Evolutionary conservation across 2,113 vertebrate genomes (phyloP), one percentile per base, ranked within the genome.

Genomic region (Gallinago paraguaiae): DNA sequence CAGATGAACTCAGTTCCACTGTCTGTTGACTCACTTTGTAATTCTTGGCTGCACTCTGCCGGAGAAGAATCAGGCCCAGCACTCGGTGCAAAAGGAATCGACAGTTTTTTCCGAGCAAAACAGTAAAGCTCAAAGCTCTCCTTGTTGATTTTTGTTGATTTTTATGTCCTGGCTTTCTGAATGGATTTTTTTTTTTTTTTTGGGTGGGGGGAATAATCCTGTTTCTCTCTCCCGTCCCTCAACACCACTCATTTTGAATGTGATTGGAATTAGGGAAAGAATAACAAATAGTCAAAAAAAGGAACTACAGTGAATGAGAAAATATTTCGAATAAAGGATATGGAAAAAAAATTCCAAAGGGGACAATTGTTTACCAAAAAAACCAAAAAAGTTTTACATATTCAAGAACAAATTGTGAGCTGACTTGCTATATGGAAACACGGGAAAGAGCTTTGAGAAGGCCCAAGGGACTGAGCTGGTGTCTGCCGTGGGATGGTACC

Each of bases 11-110:
- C 68, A 33, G 88, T 85, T 95, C 91, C 92, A 92, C 92, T 91
- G 86, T 95, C 92, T 94, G 86, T 86, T 97, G 90, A 93, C 85
- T 95, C 8, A 6, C 90, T 92, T 95, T 86, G 91, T 92, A 86
- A 92, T 94, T 97, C 94, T 91, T 95, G 90, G 96, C 93, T 96
- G 89, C 93, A 90, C 92, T 94, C 86, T 94, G 67, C 95, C 13
- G 20, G 95, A 92, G 77, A 93, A 93, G 96, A 94, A 94, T 95
- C 88, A 61, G 86, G 91, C 92, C 91, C 92, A 67, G 70, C 70
- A 50, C 80, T 94, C 50, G 61, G 67, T 74, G 74, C 57, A 82
- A 94, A 95, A 96, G 70, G 77, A 94, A 87, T 79, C 3, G 0
- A 79, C 74, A 86, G 22, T 84, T 93, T 93, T 93, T 96, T 88